Evolutionary conservation across 1,140 invertebrate genomes (phyloP).

Genomic region (Anadara kagoshimensis): DNA sequence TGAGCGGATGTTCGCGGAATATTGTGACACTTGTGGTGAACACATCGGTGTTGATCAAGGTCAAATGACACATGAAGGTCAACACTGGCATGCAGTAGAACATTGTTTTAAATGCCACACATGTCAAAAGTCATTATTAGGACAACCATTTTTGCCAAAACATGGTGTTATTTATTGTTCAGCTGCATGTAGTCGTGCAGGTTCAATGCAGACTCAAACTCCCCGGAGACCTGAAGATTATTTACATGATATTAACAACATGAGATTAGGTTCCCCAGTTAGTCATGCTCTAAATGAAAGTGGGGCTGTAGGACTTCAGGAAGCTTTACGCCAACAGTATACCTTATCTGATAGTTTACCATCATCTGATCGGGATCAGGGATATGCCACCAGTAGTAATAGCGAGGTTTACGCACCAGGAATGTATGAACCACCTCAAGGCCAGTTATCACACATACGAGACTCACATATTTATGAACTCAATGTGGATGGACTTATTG

Average conservation of each 20-base stretch:
- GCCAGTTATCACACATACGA: slow-evolving; percentile 39
- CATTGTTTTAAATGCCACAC: slow-evolving; percentile 96
- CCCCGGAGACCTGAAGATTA: slow-evolving; percentile 65
- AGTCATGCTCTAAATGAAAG: slow-evolving; percentile 67
- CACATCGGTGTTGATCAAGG: slow-evolving; percentile 96
- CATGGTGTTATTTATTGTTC: slow-evolving; percentile 94
- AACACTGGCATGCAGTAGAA: slow-evolving; percentile 98
- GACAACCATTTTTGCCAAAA: slow-evolving; percentile 93
- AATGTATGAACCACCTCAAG: slow-evolving; percentile 54
- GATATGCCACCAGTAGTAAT: slow-evolving; percentile 68
- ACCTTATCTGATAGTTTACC: slow-evolving; percentile 64
- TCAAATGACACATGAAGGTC: slow-evolving; percentile 97
- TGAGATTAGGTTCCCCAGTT: slow-evolving; percentile 62
- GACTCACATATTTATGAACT: slow-evolving; percentile 47
- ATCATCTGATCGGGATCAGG: slow-evolving; percentile 67
- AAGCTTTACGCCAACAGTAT: slow-evolving; percentile 66
- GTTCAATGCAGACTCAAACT: slow-evolving; percentile 63
- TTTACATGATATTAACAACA: slow-evolving; percentile 61
- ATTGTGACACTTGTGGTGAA: slow-evolving; percentile 97
- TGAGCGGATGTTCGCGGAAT: slow-evolving; percentile 95
- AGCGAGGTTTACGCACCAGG: slow-evolving; percentile 70
- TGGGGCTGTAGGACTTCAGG: slow-evolving; percentile 59
- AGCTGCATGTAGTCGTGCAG: slow-evolving; percentile 68
- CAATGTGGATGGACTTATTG: slow-evolving; percentile 60
- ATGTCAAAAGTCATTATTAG: slow-evolving; percentile 92